Base-by-base conservation (phyloP, 2,797 vertebrate genomes). In the Petrocephalus schoutedeni region DNA sequence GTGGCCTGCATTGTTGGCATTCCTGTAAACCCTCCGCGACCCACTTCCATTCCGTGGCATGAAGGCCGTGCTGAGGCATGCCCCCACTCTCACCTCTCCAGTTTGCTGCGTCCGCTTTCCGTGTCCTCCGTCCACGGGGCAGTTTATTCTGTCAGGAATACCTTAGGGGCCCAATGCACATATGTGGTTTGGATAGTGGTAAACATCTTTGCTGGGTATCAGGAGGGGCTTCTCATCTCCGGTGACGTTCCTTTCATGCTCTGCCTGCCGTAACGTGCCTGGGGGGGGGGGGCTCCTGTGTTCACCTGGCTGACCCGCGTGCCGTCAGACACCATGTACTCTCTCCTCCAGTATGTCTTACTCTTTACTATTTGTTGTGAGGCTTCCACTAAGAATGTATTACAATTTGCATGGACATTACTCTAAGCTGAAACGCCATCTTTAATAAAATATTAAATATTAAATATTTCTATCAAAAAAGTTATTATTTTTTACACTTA, bases 401-500 rank as follows among this genome's bases (percentile, higher is more conserved):
- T 77, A 77, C 6, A 77, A 77, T 41, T 77, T 2, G 6, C 36
- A 41, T 45, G 71, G 36, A 19, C 36, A 77, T n/a, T 77, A n/a
- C 45, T 77, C 14, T 77, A 45, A 77, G 14, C 71, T 77, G 71
- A 77, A 77, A 77, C 0, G 36, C 71, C 32, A 45, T 77, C 14
- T 77, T 77, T 45, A 77, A 77, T 77, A 45, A 77, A 45, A 77
- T 77, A 49, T n/a, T n/a, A n/a, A n/a, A n/a, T n/a, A n/a, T n/a
- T n/a, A 77, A 45, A 77, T 77, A 49, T 77, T 45, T 77, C 71
- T 77, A n/a, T 77, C 71, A 77, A 77, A 77, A 36, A 77, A 77
- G 71, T 77, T n/a, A 45, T 45, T 45, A 77, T 77, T 77, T 71
- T 77, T 77, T 49, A 77, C 71, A 77, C 14, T 77, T 77, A 45